Evolutionary conservation across 2,113 vertebrate genomes (phyloP).

Genomic region (Leuciscus idus): DNA sequence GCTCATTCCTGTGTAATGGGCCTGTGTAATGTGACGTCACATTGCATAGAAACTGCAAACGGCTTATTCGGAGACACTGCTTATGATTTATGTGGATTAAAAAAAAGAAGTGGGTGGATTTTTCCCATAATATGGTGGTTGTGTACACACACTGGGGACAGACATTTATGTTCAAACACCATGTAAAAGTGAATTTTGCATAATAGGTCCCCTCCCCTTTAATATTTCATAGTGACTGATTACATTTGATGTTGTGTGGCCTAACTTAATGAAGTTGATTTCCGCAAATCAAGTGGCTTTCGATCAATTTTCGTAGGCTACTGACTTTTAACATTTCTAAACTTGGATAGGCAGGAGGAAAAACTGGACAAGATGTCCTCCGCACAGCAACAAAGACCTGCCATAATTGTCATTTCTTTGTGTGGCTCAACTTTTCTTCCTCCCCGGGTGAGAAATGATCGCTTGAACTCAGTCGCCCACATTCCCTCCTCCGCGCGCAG

Average conservation of each 20-base stretch:
- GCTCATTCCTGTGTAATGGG: too few relatives aligned
- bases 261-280: background rate
- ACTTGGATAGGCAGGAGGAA: background rate
- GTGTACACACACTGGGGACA: too few relatives aligned
- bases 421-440: slow-evolving; percentile 31
- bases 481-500: slow-evolving; percentile 39
- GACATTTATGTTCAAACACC: too few relatives aligned
- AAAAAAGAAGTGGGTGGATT: too few relatives aligned
- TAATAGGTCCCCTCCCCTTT: too few relatives aligned
- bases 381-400: slow-evolving; percentile 29
- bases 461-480: slow-evolving; percentile 52
- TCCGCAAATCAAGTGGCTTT: background rate
- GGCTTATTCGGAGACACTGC: too few relatives aligned
- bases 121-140: too few relatives aligned
- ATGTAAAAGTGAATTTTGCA: too few relatives aligned
- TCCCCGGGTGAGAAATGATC: slow-evolving; percentile 47
- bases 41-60: too few relatives aligned
- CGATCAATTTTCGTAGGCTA: background rate
- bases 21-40: too few relatives aligned
- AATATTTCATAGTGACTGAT: background rate
- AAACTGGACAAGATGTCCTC: slow-evolving; percentile 16
- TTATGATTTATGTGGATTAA: too few relatives aligned
- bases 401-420: slow-evolving; percentile 39
- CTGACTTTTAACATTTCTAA: slow-evolving; percentile 1
- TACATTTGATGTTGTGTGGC: background rate